Evolutionary conservation across 2,797 vertebrate species (phyloP), one percentile per base, ranked within the genome.

Genomic region (Pantherophis alleghaniensis): DNA sequence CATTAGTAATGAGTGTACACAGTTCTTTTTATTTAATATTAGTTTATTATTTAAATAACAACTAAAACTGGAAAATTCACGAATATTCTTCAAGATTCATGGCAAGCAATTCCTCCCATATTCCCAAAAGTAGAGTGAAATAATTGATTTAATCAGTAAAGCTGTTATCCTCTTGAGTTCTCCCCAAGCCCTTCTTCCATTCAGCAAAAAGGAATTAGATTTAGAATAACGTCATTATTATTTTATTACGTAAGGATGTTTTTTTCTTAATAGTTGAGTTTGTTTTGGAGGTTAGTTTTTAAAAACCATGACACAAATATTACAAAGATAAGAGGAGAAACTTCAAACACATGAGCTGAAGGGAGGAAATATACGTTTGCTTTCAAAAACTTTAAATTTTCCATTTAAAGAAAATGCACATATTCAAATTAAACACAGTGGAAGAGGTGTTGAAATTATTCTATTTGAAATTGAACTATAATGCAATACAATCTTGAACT

Each of bases 1-100:
- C 94, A 95, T 94, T 93, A 91, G 94, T 94, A 93, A 55, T 57
- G 4, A 87, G 47, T 95, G 94, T 92, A 37, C 87, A 60, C 57
- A 56, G 20, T 37, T 53, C 92, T 14, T 22, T 28, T 13, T 24
- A 57, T 14, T 22, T 24, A 22, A 12, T 20, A 2, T 10, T 60
- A 3, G 6, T 74, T 91, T 83, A 32, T 9, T 55, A 93, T 20
- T 91, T 94, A 91, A 87, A 57, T 87, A 55, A 53, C 20, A 51
- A 42, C 66, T 28, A 74, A 53, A 94, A 95, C 1, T 11, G 42
- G 93, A 93, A 91, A 91, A 2, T 2, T 2, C 0, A n/a, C 63
- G 57, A 69, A 91, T 94, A 93, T 69, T 94, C 0, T 93, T 74
- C 57, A 89, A 63, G 0, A 0, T 91, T 1, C 87, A 91, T 61